Evolutionary conservation across 2,888 invertebrate genomes (phyloP).

Genomic region (Criorhina ranunculi): DNA sequence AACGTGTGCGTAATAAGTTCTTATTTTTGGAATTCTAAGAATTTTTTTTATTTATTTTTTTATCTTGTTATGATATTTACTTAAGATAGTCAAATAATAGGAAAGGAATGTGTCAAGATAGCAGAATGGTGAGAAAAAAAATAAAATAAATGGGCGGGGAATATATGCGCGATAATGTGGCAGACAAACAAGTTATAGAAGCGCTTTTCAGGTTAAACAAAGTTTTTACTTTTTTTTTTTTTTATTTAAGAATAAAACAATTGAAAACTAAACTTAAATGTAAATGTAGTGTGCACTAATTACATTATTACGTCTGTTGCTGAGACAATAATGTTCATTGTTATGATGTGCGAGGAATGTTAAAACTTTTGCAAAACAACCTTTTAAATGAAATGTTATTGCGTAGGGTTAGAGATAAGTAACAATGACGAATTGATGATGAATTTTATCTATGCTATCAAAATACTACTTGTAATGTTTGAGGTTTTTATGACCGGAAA

Average conservation of each 20-base stretch:
- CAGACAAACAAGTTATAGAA: constrained; percentile 32
- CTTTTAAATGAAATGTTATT: background rate
- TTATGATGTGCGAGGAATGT: constrained; percentile 34
- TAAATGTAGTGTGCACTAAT: constrained; percentile 11
- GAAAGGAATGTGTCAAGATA: constrained; percentile 65
- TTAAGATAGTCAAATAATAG: constrained; percentile 67
- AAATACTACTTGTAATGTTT: background rate
- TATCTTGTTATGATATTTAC: constrained; percentile 58
- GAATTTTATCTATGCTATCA: constrained; percentile 32
- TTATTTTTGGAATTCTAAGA: constrained; percentile 44
- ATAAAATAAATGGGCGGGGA: constrained; percentile 25
- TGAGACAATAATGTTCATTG: constrained; percentile 38
- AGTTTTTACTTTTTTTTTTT: background rate
- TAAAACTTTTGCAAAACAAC: constrained; percentile 10
- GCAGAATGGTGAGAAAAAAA: background rate
- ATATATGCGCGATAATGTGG: constrained; percentile 6
- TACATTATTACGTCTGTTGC: constrained; percentile 17
- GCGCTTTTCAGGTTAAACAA: constrained; percentile 8
- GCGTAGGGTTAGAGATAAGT: constrained; percentile 1
- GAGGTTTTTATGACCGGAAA: constrained; percentile 44
- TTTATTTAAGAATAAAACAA: constrained; percentile 36
- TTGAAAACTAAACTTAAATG: constrained; percentile 24
- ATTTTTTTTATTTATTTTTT: constrained; percentile 53
- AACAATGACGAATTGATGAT: constrained; percentile 25
- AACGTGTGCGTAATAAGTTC: constrained; percentile 8